These are phyloP conservation scores for Pipistrellus pipistrellus DNA, from an alignment of 2,797 vertebrate species.

Conservation along the genomic window DNA sequence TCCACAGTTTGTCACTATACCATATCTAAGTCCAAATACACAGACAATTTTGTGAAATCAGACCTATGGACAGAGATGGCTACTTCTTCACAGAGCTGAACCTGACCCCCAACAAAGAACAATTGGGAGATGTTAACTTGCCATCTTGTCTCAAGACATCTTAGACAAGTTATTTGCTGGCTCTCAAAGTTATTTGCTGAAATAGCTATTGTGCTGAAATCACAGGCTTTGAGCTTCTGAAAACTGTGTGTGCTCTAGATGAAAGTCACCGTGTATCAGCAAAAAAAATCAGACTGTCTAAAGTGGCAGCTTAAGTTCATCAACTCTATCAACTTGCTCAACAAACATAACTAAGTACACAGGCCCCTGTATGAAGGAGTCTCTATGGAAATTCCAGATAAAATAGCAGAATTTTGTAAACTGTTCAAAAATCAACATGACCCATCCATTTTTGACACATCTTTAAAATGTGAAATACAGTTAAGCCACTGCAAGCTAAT, in stretches of 20 bases:
- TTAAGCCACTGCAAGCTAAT: conserved; percentile 18
- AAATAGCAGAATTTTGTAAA: conserved; percentile 61
- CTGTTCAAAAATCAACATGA: conserved; percentile 65
- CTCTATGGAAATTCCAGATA: conserved; percentile 59
- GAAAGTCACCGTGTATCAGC: conserved; percentile 22
- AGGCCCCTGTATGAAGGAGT: conserved; percentile 8
- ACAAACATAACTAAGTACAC: conserved; percentile 53
- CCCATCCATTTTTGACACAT: not conserved
- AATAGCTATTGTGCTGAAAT: conserved; percentile 46
- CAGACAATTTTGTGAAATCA: not conserved
- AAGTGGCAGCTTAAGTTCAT: conserved; percentile 46
- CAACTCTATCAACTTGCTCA: conserved; percentile 52
- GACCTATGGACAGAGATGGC: not conserved
- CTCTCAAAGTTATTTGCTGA: conserved; percentile 39
- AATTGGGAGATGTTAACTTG: not conserved
- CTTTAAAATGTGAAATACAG: conserved; percentile 62
- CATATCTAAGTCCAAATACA: not conserved
- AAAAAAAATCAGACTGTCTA: conserved; percentile 62
- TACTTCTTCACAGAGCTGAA: not conserved
- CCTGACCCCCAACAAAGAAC: not conserved
- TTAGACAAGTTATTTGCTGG: too few relatives aligned
- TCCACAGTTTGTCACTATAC: not conserved
- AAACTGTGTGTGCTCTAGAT: not conserved
- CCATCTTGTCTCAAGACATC: not conserved
- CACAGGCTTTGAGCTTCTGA: not conserved